Percentiles rank a stretch among this genome's conserved stretches.
phyloP scores from a whole-genome alignment of 2,113 vertebrate genomes.

The Tachycineta bicolor region DNA sequence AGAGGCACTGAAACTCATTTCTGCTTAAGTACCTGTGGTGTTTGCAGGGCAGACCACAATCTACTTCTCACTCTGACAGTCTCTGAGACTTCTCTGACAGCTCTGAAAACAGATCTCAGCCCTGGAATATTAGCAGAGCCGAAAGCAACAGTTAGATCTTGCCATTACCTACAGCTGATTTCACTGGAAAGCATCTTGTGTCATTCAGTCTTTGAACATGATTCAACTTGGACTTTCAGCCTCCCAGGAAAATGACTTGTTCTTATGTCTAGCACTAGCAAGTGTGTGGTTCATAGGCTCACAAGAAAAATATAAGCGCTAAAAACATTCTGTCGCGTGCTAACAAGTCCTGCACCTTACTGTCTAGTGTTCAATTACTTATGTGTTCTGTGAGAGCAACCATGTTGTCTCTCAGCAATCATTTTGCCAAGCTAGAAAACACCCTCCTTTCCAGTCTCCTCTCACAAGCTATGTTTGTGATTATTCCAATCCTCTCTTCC shows the following conservation, averaged over 20 bases:
- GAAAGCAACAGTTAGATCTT: not conserved
- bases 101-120: constrained; percentile 21
- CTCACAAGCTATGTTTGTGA: not conserved
- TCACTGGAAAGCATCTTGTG: not conserved
- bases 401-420: not conserved
- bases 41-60: not conserved
- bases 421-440: not conserved
- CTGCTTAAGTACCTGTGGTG: not conserved
- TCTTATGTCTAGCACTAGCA: not conserved
- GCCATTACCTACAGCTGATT: not conserved
- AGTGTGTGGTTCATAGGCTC: not conserved
- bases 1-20: not conserved
- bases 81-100: constrained; percentile 13
- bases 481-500: not conserved
- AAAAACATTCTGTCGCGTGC: not conserved
- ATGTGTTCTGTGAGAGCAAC: not conserved
- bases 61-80: constrained; percentile 13
- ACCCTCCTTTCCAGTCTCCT: not conserved
- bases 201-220: not conserved
- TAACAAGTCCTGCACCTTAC: not conserved
- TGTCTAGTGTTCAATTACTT: not conserved
- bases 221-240: not conserved
- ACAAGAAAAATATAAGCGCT: not conserved
- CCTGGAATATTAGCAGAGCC: not conserved
- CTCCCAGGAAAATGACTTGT: not conserved